These are phyloP conservation scores for Epinephelus cyanopodus DNA, from an alignment of 2,113 vertebrate genomes.

Conservation along the genomic window DNA sequence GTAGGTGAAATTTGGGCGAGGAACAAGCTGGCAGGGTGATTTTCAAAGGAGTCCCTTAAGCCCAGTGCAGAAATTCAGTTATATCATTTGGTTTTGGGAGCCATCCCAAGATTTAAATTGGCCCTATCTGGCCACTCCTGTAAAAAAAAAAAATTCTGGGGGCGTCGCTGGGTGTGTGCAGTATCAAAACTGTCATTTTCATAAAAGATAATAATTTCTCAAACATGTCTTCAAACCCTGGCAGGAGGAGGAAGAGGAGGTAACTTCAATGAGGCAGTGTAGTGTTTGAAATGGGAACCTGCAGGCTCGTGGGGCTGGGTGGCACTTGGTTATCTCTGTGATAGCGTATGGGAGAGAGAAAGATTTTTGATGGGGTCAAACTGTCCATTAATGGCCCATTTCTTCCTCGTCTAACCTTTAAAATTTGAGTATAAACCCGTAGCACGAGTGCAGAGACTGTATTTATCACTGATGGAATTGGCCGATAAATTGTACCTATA, in stretches of 20 bases:
- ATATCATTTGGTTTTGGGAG: too few relatives aligned
- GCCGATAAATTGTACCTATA: not conserved
- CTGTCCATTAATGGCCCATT: slow-evolving; percentile 17
- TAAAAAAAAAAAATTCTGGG: too few relatives aligned
- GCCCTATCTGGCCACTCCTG: too few relatives aligned
- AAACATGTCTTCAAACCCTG: not conserved
- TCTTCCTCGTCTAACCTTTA: slow-evolving; percentile 8
- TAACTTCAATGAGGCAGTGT: slow-evolving; percentile 2
- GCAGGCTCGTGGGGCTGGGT: not conserved
- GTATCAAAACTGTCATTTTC: not conserved
- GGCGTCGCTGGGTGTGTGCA: too few relatives aligned
- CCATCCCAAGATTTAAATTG: too few relatives aligned
- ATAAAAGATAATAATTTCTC: slow-evolving; percentile 8
- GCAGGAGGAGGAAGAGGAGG: not conserved
- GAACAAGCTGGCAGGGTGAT: too few relatives aligned
- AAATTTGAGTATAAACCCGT: not conserved
- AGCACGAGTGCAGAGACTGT: not conserved
- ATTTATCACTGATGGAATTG: not conserved
- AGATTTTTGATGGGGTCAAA: slow-evolving; percentile 31
- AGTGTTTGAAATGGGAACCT: slow-evolving; percentile 7
- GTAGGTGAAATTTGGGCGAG: too few relatives aligned
- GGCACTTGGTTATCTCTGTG: slow-evolving; percentile 5
- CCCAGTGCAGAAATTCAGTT: too few relatives aligned
- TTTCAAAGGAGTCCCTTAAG: too few relatives aligned
- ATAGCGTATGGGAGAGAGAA: not conserved